Evolutionary conservation across 2,113 vertebrate species (phyloP), one percentile per base, ranked within the genome.

Genomic region (Syrrhaptes paradoxus): DNA sequence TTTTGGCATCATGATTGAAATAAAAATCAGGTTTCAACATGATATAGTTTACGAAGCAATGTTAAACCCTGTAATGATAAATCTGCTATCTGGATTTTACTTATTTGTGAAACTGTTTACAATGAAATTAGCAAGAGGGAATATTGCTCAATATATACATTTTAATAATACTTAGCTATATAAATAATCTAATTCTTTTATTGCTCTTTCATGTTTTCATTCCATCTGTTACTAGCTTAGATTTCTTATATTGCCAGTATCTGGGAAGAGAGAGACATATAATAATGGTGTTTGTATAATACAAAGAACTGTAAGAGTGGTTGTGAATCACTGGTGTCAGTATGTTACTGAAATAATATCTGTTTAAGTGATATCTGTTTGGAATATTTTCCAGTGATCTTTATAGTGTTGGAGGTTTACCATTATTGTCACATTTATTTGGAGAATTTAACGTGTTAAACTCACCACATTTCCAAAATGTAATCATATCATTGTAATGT

Each of bases 91-190:
- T 91, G 38, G 41, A 68, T 87, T 93, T 84, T 43, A 49, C 54
- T 86, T 90, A 66, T 63, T 94, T 90, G 77, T 96, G 76, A 49
- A 87, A 62, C 54, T 26, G 24, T 89, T 85, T 79, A 68, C 68
- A 79, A 13, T 66, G n/a, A 94, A 93, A 93, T 96, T 85, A 79
- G 82, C 80, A 72, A 87, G 67, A 85, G 31, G 79, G 13, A 81
- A 67, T 93, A 89, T 91, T 79, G 25, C 41, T 85, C 15, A 76
- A 4, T 51, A 2, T 74, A 19, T 75, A 38, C 25, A 18, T 32
- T 59, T 70, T 85, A 75, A 57, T 25, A 82, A 51, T 85, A 73
- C 21, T 62, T 76, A 94, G 26, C 58, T 92, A 15, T 73, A 48
- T 85, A 83, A 92, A 88, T 72, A 87, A 79, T 90, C 14, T 54